phyloP scores from a whole-genome alignment of 2,888 invertebrate species.

The Melinaea marsaeus region DNA sequence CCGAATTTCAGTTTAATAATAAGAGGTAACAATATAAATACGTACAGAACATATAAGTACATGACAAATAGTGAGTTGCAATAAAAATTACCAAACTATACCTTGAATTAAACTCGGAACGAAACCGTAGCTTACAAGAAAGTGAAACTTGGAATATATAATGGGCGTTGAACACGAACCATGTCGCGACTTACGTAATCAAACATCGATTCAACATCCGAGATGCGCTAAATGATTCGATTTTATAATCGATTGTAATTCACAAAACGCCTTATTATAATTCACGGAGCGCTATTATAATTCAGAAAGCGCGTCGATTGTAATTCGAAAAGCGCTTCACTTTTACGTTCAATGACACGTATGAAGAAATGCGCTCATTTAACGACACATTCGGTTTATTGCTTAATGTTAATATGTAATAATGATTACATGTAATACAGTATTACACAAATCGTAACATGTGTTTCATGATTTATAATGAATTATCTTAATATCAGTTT shows the following conservation, averaged over 20 bases:
- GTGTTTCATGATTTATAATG: conserved; percentile 20
- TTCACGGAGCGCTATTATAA: conserved; percentile 17
- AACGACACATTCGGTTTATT: conserved; percentile 26
- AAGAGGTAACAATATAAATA: too few species aligned
- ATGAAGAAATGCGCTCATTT: conserved; percentile 22
- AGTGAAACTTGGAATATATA: conserved; percentile 66
- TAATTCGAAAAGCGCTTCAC: conserved; percentile 1
- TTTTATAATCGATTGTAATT: conserved; percentile 34
- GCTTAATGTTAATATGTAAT: conserved; percentile 26
- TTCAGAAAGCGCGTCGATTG: conserved; percentile 12
- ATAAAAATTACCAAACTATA: conserved; percentile 10
- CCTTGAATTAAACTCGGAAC: conserved; percentile 30
- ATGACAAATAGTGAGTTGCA: too few species aligned
- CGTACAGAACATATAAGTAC: too few species aligned
- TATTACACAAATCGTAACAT: conserved; percentile 26
- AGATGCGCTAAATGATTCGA: conserved; percentile 50
- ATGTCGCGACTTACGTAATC: conserved; percentile 58
- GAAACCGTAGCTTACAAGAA: conserved; percentile 67
- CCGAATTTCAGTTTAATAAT: too few species aligned
- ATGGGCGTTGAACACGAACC: conserved; percentile 47
- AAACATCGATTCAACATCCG: conserved; percentile 35
- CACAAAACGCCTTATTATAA: conserved; percentile 7
- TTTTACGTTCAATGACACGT: neutral
- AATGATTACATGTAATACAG: conserved; percentile 29
- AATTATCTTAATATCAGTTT: conserved; percentile 11